Conservation (phyloP, 2,888 invertebrate genomes). For the Xanthia togata region DNA sequence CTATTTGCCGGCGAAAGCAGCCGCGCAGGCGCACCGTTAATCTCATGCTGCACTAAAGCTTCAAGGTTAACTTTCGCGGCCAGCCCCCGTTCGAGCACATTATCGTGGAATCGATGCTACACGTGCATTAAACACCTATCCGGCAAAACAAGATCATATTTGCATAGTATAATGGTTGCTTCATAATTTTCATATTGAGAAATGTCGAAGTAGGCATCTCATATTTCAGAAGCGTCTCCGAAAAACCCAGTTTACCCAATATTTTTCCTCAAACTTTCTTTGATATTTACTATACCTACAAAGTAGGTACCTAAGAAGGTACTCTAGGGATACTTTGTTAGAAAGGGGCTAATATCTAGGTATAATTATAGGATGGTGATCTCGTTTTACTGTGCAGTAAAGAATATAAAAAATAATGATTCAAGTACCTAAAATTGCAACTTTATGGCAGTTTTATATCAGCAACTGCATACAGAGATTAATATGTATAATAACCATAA, state of each 20-base stretch:
- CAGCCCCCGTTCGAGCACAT: constrained; percentile 67
- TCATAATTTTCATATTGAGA: constrained; percentile 17
- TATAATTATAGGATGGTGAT: constrained; percentile 23
- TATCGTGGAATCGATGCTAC: constrained; percentile 49
- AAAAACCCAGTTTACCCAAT: neutral
- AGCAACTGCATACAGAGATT: constrained; percentile 1
- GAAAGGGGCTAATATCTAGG: constrained; percentile 14
- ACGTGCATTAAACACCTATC: constrained; percentile 48
- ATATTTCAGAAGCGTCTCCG: constrained; percentile 1
- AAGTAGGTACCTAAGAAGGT: neutral
- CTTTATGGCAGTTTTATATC: constrained; percentile 15
- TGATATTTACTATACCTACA: neutral
- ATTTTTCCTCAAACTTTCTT: constrained; percentile 19
- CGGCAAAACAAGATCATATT: constrained; percentile 43
- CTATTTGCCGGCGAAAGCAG: constrained; percentile 83
- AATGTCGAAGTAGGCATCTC: neutral
- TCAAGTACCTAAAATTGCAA: constrained; percentile 11
- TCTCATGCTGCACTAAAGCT: constrained; percentile 78
- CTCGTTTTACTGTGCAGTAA: constrained; percentile 36
- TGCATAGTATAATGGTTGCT: constrained; percentile 11
- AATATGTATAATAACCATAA: constrained; percentile 13
- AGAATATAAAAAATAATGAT: constrained; percentile 22
- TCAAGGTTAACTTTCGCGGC: constrained; percentile 88
- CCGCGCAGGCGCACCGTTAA: constrained; percentile 78
- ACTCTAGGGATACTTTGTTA: constrained; percentile 23